A percentile compares a stretch with the other conserved stretches of the same genome.
Evolutionary conservation across 2,888 invertebrate species (phyloP).

Genomic region (Boloria euphrosyne): DNA sequence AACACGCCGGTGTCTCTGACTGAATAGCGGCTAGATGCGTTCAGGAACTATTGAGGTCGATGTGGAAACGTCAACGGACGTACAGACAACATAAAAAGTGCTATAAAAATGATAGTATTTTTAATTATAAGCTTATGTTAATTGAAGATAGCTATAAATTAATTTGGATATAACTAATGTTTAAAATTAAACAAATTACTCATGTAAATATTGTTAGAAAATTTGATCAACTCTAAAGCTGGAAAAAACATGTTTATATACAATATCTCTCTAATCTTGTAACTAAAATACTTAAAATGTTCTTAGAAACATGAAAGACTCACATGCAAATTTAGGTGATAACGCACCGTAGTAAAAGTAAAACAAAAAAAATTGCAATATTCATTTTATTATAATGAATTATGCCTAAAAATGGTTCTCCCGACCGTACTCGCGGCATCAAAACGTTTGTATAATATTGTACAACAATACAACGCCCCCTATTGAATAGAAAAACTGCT

Average conservation of each 20-base stretch:
- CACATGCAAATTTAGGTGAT: too few relatives aligned
- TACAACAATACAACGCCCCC: constrained; percentile 81
- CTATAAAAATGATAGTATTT: too few relatives aligned
- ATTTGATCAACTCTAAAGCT: too few relatives aligned
- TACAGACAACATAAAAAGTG: constrained; percentile 41
- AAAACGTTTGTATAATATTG: constrained; percentile 65
- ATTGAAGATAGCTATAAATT: too few relatives aligned
- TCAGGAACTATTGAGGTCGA: constrained; percentile 73
- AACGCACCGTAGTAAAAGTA: too few relatives aligned
- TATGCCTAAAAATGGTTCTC: not conserved
- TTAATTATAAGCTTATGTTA: too few relatives aligned
- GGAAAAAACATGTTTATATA: too few relatives aligned
- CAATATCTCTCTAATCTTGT: too few relatives aligned
- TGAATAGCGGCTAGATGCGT: constrained; percentile 65
- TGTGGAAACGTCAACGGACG: constrained; percentile 46
- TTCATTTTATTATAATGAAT: not conserved
- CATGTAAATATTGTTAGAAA: too few relatives aligned
- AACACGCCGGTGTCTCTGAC: constrained; percentile 66
- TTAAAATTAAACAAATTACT: too few relatives aligned
- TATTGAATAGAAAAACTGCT: constrained; percentile 59
- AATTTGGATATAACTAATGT: not conserved
- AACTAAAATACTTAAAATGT: too few relatives aligned
- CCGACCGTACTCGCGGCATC: constrained; percentile 43
- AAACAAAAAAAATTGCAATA: not conserved
- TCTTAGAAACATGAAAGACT: too few relatives aligned